phyloP scores from a whole-genome alignment of 1,140 invertebrate species.

The Lutraria rhynchaena region DNA sequence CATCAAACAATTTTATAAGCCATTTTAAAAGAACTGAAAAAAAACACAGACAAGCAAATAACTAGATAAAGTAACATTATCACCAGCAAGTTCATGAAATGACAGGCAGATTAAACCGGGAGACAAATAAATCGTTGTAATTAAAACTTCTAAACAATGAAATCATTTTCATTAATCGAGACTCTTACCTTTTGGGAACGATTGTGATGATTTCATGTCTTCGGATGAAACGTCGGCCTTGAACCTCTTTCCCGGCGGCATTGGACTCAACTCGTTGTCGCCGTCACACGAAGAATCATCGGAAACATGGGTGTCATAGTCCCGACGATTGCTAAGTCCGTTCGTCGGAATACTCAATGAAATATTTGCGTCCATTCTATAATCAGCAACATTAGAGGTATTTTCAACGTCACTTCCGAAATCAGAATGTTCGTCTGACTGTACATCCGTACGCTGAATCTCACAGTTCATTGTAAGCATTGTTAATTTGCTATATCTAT shows the following conservation, averaged over 20 bases:
- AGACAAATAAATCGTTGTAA: too few relatives aligned
- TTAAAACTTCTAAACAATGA: too few relatives aligned
- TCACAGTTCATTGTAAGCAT: conserved; percentile 53
- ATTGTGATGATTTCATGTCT: background rate
- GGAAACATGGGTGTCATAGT: conserved; percentile 15
- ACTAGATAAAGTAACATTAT: too few relatives aligned
- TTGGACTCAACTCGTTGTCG: conserved; percentile 38
- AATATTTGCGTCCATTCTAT: conserved; percentile 43
- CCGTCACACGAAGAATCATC: conserved; percentile 57
- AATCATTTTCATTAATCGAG: too few relatives aligned
- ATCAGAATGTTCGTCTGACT: conserved; percentile 39
- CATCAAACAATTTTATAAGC: too few relatives aligned
- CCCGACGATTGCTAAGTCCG: background rate
- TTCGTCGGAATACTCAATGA: conserved; percentile 43
- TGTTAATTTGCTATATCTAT: background rate
- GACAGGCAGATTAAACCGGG: too few relatives aligned
- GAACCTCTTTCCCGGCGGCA: conserved; percentile 30
- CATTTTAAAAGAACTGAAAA: too few relatives aligned
- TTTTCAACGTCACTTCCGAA: conserved; percentile 53
- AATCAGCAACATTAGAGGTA: conserved; percentile 44
- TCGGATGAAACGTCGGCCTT: conserved; percentile 10
- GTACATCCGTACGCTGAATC: background rate
- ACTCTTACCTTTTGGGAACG: conserved; percentile 10
- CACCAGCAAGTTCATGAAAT: too few relatives aligned
- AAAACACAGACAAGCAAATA: too few relatives aligned